These are phyloP conservation scores for Puffinus mauretanicus DNA, from an alignment of 2,113 vertebrate genomes.

Conservation along the genomic window DNA sequence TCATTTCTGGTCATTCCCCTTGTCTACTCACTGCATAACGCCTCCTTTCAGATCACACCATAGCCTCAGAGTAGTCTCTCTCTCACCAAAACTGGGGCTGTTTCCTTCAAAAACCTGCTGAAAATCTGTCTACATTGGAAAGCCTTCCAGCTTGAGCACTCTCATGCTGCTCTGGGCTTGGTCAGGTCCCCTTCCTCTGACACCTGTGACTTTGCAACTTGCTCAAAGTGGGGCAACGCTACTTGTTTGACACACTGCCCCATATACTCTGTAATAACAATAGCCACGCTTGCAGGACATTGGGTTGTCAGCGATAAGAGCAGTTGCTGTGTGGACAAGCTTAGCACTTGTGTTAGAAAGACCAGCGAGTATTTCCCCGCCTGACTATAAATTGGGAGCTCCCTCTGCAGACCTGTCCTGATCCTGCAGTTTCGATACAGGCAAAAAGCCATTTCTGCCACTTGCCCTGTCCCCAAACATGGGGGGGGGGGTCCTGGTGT, in stretches of 20 bases:
- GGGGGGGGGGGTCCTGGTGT: not conserved
- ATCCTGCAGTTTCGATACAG: not conserved
- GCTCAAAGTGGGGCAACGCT: not conserved
- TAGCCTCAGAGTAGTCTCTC: not conserved
- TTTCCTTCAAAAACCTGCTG: not conserved
- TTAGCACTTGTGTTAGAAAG: not conserved
- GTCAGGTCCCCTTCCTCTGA: not conserved
- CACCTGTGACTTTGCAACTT: not conserved
- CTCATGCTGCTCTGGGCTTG: not conserved
- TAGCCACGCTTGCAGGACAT: not conserved
- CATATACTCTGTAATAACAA: not conserved
- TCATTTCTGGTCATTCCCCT: not conserved
- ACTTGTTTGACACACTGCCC: not conserved
- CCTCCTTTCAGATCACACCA: not conserved
- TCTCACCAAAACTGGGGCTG: not conserved
- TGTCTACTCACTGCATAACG: not conserved
- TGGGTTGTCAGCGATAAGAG: not conserved
- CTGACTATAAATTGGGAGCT: conserved; percentile 38
- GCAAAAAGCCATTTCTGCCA: not conserved
- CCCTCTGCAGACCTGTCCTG: conserved; percentile 42
- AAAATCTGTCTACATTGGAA: not conserved
- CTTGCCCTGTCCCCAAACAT: not conserved
- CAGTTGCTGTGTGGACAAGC: not conserved
- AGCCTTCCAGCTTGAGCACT: not conserved
- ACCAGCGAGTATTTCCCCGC: not conserved